Conservation (phyloP, 2,797 vertebrate genomes). For the Oryzias dopingdopingensis region DNA sequence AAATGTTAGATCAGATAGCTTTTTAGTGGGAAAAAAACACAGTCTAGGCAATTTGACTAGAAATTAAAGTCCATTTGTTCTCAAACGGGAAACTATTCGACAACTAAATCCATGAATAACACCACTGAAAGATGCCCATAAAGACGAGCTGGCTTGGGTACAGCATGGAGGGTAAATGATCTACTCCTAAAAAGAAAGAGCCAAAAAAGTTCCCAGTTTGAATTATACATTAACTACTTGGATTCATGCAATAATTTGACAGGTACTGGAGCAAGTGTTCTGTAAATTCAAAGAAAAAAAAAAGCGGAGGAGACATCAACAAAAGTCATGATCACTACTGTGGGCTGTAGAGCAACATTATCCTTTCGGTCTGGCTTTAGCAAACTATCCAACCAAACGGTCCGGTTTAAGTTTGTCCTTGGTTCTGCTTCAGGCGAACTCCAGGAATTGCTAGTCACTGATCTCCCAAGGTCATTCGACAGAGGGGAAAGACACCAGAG, state of each 20-base stretch:
- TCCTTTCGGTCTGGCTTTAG: conserved; percentile 23
- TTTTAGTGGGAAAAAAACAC: conserved; percentile 8
- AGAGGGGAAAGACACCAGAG: conserved; percentile 65
- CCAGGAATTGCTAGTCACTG: conserved; percentile 82
- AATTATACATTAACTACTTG: conserved; percentile 76
- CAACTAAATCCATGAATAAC: conserved; percentile 32
- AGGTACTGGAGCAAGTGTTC: conserved; percentile 35
- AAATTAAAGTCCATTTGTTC: conserved; percentile 9
- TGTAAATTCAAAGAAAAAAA: conserved; percentile 2
- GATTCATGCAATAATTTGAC: conserved; percentile 28
- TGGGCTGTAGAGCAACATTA: conserved; percentile 40
- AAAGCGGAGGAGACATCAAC: neutral
- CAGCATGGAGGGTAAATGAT: conserved; percentile 75
- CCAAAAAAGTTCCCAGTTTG: conserved; percentile 57
- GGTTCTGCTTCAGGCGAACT: conserved; percentile 79
- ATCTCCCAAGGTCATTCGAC: conserved; percentile 93
- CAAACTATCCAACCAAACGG: conserved; percentile 22
- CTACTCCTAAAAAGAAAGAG: conserved; percentile 68
- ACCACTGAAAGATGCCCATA: conserved; percentile 46
- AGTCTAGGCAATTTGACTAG: conserved; percentile 7
- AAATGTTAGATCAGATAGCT: too few relatives aligned
- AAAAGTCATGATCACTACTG: conserved; percentile 10
- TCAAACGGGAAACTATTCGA: conserved; percentile 24
- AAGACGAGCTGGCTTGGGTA: conserved; percentile 41
- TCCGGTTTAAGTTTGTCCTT: conserved; percentile 87